Evolutionary conservation across 2,797 vertebrate species (phyloP).

Genomic region (Lagocephalus sceleratus): DNA sequence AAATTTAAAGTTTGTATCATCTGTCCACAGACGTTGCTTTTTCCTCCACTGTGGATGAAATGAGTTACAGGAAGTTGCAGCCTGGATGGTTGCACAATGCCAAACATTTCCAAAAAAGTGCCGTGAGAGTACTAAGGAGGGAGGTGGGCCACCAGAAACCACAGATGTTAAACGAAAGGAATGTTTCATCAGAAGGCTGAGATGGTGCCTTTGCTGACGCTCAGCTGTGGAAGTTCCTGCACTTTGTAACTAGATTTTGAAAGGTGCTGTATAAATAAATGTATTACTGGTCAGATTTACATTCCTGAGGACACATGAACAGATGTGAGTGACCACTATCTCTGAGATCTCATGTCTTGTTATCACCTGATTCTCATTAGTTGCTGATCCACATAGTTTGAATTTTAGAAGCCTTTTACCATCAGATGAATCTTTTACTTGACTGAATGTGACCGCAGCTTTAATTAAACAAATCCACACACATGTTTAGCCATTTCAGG

Average conservation of each 20-base stretch:
- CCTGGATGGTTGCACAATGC: slow-evolving; percentile 23
- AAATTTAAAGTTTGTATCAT: background rate
- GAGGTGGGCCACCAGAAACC: slow-evolving; percentile 31
- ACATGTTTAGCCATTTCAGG: slow-evolving; percentile 32
- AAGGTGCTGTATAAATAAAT: too few relatives aligned
- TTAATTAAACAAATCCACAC: slow-evolving; percentile 14
- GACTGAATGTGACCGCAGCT: slow-evolving; percentile 32
- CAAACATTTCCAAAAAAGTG: slow-evolving; percentile 18
- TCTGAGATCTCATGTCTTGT: background rate
- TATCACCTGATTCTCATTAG: slow-evolving; percentile 11
- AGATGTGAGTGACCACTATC: too few relatives aligned
- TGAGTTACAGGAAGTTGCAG: background rate
- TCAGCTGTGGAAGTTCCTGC: background rate
- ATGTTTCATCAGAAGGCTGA: slow-evolving; percentile 21
- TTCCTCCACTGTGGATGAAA: background rate
- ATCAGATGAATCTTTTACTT: slow-evolving; percentile 9
- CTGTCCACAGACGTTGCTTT: background rate
- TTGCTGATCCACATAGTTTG: background rate
- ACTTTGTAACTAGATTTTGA: background rate
- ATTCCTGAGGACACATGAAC: too few relatives aligned
- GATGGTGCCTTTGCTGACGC: too few relatives aligned
- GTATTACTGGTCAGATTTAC: too few relatives aligned
- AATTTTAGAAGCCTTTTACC: background rate
- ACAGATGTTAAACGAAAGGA: slow-evolving; percentile 22
- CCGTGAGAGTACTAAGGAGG: slow-evolving; percentile 37